Evolutionary conservation across 2,888 invertebrate genomes (phyloP).

Genomic region (Aradus depressus): DNA sequence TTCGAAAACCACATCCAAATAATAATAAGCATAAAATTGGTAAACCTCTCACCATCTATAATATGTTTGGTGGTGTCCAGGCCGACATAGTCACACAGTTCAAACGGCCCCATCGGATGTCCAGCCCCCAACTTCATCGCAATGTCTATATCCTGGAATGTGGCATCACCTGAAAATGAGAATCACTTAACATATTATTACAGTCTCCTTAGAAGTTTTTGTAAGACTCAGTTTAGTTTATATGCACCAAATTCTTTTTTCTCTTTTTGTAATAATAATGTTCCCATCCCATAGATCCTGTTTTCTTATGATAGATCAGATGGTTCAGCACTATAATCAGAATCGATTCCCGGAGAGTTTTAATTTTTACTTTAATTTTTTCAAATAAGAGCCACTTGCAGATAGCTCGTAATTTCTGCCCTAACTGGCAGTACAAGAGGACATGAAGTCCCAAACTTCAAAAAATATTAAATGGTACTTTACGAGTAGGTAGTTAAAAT

Average conservation of each 20-base stretch:
- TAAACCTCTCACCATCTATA: slow-evolving; percentile 53
- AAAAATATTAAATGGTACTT: too few species aligned
- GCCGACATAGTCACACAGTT: slow-evolving; percentile 72
- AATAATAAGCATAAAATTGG: too few species aligned
- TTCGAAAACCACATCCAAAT: too few species aligned
- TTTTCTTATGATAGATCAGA: background rate
- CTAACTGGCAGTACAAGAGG: too few species aligned
- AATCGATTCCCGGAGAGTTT: too few species aligned
- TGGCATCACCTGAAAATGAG: slow-evolving; percentile 48
- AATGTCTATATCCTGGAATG: slow-evolving; percentile 66
- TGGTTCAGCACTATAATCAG: too few species aligned
- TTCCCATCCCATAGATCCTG: background rate
- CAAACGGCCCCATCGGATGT: slow-evolving; percentile 84
- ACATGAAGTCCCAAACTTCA: too few species aligned
- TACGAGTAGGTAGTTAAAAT: too few species aligned
- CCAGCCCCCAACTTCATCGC: slow-evolving; percentile 86
- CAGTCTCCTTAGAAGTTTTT: background rate
- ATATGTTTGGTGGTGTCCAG: slow-evolving; percentile 67
- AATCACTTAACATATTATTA: background rate
- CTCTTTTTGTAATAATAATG: background rate
- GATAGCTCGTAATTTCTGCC: too few species aligned
- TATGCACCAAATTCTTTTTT: background rate
- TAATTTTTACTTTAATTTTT: too few species aligned
- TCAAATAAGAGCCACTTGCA: too few species aligned
- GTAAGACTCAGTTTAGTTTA: background rate